Conservation (phyloP, 2,113 vertebrate genomes). For the Pterocles burchelli region DNA sequence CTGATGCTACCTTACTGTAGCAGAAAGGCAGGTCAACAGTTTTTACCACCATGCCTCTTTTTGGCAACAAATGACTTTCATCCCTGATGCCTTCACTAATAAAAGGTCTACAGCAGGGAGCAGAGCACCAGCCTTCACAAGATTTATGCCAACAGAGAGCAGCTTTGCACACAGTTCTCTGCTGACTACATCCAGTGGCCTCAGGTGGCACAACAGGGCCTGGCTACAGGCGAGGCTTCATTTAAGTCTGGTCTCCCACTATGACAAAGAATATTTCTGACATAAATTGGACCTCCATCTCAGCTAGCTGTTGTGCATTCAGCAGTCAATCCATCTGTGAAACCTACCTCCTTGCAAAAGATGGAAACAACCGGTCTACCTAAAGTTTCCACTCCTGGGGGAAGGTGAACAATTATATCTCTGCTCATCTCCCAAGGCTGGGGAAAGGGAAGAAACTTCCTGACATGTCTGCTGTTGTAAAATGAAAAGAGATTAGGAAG, state of each 20-base stretch:
- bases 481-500: not conserved
- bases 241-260: not conserved
- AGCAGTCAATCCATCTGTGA: not conserved
- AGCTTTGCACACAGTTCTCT: not conserved
- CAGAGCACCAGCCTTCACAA: not conserved
- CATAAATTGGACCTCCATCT: not conserved
- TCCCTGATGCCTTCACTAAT: not conserved
- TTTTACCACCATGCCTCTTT: not conserved
- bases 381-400: not conserved
- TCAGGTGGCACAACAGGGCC: not conserved
- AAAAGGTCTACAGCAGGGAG: not conserved
- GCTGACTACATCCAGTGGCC: not conserved
- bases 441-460: not conserved
- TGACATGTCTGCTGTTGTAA: not conserved
- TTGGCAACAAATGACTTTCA: not conserved
- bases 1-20: not conserved
- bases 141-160: not conserved
- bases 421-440: not conserved
- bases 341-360: not conserved
- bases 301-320: not conserved
- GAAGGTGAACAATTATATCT: not conserved
- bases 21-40: not conserved
- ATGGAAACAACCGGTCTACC: not conserved
- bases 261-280: not conserved
- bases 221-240: not conserved